phyloP scores from a whole-genome alignment of 1,140 invertebrate genomes.

The Penaeus vannamei region DNA sequence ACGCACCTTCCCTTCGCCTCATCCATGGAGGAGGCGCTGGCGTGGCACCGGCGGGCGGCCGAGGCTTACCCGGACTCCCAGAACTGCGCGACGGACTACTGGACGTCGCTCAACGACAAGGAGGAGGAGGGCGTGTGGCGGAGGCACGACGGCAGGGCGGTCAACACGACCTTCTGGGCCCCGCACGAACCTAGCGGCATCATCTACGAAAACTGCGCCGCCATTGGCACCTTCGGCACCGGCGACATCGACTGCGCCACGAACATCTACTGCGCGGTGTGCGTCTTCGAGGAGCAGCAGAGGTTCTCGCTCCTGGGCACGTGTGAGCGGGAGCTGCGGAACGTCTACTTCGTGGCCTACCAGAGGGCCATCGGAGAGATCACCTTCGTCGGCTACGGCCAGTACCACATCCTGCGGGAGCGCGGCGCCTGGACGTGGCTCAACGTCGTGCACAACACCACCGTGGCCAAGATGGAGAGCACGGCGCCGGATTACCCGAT shows the following conservation, averaged over 20 bases:
- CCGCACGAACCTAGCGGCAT: neutral
- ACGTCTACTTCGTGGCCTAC: constrained; percentile 4
- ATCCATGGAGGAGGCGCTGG: neutral
- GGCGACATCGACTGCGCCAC: neutral
- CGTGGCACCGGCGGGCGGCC: neutral
- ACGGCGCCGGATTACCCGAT: neutral
- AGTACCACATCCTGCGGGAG: constrained; percentile 10
- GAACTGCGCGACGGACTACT: neutral
- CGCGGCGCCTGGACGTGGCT: neutral
- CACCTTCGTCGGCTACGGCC: constrained; percentile 4
- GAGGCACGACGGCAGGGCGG: neutral
- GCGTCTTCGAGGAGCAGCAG: neutral
- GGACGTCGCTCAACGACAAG: constrained; percentile 12
- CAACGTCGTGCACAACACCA: neutral
- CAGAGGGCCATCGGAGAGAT: neutral
- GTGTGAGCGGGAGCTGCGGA: constrained; percentile 5
- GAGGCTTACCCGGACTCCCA: neutral
- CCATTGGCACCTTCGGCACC: neutral
- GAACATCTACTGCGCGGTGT: neutral
- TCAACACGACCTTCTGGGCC: neutral
- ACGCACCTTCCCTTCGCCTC: neutral
- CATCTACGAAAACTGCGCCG: neutral
- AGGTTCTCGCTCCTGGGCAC: neutral
- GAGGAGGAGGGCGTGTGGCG: neutral
- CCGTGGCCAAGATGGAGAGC: neutral